phyloP scores from a whole-genome alignment of 2,888 invertebrate genomes.

The Lutraria lutraria region DNA sequence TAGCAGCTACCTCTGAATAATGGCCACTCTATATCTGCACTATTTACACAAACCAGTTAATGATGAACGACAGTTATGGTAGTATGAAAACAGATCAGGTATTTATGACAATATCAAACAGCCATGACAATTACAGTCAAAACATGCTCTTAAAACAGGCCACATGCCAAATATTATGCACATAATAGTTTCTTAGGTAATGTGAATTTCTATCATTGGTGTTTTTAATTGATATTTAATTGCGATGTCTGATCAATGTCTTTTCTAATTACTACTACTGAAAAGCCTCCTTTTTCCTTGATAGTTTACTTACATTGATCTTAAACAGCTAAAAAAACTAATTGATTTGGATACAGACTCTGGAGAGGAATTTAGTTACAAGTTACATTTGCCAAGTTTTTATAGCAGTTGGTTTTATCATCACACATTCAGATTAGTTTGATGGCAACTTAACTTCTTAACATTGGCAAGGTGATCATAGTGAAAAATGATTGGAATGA shows the following conservation, averaged over 20 bases:
- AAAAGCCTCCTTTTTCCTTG: not conserved
- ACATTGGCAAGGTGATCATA: not conserved
- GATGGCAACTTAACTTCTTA: slow-evolving; percentile 4
- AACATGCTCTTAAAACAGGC: no score
- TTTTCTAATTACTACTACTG: not conserved
- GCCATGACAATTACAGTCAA: no score
- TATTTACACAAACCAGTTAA: no score
- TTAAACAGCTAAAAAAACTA: slow-evolving; percentile 1
- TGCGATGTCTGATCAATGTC: not conserved
- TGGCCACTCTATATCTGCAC: no score
- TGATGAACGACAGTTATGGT: no score
- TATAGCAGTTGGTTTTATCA: not conserved
- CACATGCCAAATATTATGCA: no score
- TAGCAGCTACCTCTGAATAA: no score
- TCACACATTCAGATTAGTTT: not conserved
- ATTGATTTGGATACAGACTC: not conserved
- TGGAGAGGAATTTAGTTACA: not conserved
- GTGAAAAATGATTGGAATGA: not conserved
- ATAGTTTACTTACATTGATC: not conserved
- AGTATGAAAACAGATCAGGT: no score
- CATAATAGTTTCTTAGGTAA: no score
- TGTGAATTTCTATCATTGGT: not conserved
- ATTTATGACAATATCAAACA: no score
- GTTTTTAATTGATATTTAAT: slow-evolving; percentile 7
- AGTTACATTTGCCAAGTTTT: not conserved